Evolutionary conservation across 1,140 invertebrate species (phyloP), one percentile per base, ranked within the genome.

Genomic region (Homarus americanus): DNA sequence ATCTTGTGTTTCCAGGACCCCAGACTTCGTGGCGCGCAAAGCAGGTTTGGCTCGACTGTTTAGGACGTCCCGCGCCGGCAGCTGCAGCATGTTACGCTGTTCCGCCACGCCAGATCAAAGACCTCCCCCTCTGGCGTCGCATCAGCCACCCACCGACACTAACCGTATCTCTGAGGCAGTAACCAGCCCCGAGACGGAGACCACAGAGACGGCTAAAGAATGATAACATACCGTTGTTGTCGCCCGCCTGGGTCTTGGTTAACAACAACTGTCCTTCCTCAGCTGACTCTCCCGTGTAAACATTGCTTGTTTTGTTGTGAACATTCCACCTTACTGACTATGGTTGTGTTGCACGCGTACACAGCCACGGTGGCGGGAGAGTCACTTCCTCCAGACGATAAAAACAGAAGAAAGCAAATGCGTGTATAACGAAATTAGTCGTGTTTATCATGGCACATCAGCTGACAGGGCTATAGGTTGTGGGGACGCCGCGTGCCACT

Each of bases 41-140:
- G 78, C 82, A 32, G 86, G 69, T n/a, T n/a, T 91, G 12, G 91
- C 76, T 34, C 78, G 75, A 38, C 58, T 91, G 40, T 91, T 91
- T 84, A 79, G 86, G 32, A 73, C 84, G 1, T 80, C 91, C n/a
- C 75, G 91, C 32, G 58, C 69, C 15, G 91, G 91, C 38, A 28
- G 24, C 7, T 80, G 78, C n/a, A 17, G 53, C 78, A 32, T 53
- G 78, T 53, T 80, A 41, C 40, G 32, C 20, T 80, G 78, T 28
- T 80, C 78, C 3, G 78, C 78, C 78, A 80, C 78, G 15, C n/a
- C 78, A 32, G 78, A 3, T 24, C 78, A 32, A 15, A 80, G 28
- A 41, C 41, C 78, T 44, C 41, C 78, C 17, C 41, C 78, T 2
- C 24, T 32, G 38, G 44, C 32, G 2, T 12, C 20, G 24, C 78